phyloP scores from a whole-genome alignment of 2,113 vertebrate species.

The Athene cunicularia region DNA sequence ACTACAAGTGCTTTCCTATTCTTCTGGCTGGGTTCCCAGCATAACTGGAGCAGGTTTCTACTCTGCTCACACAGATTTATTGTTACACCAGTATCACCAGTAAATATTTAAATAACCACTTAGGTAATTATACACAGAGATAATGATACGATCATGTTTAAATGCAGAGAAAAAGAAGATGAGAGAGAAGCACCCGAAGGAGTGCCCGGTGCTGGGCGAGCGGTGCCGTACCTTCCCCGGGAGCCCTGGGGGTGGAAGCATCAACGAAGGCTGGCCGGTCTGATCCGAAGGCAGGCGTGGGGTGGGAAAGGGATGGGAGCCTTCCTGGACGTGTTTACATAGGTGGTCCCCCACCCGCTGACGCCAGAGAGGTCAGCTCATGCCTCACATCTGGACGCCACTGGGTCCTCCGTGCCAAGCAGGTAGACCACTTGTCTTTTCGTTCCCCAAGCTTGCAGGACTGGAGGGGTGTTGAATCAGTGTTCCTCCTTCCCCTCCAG shows the following conservation, averaged over 20 bases:
- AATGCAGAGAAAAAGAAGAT: not conserved
- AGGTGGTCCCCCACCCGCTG: conserved; percentile 17
- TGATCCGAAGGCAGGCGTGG: not conserved
- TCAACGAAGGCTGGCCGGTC: not conserved
- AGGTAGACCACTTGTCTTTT: not conserved
- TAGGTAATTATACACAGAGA: not conserved
- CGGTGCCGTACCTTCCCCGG: not conserved
- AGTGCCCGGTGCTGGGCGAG: rapidly evolving
- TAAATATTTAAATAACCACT: not conserved
- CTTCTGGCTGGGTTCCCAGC: not conserved
- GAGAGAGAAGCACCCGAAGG: not conserved
- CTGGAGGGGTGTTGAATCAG: not conserved
- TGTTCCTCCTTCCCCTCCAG: not conserved
- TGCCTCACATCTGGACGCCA: not conserved
- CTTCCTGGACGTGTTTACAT: conserved; percentile 46
- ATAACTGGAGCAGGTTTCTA: not conserved
- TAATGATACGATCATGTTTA: rapidly evolving
- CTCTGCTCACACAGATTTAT: not conserved
- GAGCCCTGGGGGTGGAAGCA: not conserved
- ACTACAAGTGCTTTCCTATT: not conserved
- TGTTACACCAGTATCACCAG: not conserved
- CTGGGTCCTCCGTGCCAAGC: not conserved
- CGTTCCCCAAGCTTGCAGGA: rapidly evolving
- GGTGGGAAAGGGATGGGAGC: not conserved
- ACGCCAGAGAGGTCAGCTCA: not conserved